Base-by-base conservation (phyloP, 2,797 vertebrate species). In the Chlorospingus semifuscus region DNA sequence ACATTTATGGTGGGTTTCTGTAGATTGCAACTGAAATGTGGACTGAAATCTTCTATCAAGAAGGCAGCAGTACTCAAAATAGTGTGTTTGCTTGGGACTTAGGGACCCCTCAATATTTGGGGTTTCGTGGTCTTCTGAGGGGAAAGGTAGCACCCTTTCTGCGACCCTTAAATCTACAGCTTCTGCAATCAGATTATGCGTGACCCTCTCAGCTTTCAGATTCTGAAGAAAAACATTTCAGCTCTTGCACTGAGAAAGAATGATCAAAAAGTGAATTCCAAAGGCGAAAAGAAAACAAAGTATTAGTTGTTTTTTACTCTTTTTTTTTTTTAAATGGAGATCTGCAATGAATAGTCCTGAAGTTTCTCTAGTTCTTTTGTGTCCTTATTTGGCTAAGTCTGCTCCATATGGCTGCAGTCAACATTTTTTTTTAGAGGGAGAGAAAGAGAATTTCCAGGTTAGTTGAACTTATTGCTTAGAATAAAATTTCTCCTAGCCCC, bases 401-500 rank as follows among this genome's bases (percentile, higher is more conserved):
- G 30, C 30, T 91, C 61, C 65, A 55, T 37, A 46, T 2, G 13
- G 53, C 82, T 77, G 21, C 69, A 84, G 83, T 83, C 70, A 91
- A 80, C 5, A 9, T 57, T 26, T 56, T 56, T 29, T 69, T 42
- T 63, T 23, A 21, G 9, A 68, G 36, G 27, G 23, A 12, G 52
- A 17, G 29, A 89, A 60, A 61, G 59, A 95, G 50, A 85, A 83
- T 80, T 91, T 94, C 82, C 82, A 91, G 70, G 74, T 91, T 87
- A 91, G 41, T 61, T 82, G 70, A 88, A 89, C 74, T 91, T 96
- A 82, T 36, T 90, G 63, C 77, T 93, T 42, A 89, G 89, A 95
- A 91, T 79, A 93, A 95, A 94, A 94, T 87, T 95, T 96, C 44
- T 70, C 56, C 56, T 90, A 87, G 91, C 36, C 89, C 55, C 41